phyloP scores from a whole-genome alignment of 2,888 invertebrate species.

The Stratiomys singularior region DNA sequence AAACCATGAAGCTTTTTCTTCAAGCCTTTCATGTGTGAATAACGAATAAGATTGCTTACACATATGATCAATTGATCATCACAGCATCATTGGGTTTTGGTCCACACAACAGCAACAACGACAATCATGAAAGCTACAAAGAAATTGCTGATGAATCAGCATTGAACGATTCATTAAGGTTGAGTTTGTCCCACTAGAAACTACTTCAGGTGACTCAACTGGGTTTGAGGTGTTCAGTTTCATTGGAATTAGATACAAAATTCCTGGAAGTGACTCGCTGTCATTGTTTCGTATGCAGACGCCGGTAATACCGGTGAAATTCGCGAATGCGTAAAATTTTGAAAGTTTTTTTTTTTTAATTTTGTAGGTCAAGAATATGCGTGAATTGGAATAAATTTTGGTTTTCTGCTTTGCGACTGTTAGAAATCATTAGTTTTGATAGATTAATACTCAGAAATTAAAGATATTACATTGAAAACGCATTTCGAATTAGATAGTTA shows the following conservation, averaged over 20 bases:
- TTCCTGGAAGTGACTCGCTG: neutral
- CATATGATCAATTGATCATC: neutral
- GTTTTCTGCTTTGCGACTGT: too few species aligned
- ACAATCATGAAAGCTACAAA: too few species aligned
- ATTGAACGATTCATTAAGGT: neutral
- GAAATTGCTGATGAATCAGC: constrained; percentile 11
- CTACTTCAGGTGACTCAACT: neutral
- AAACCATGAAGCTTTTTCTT: neutral
- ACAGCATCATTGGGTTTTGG: neutral
- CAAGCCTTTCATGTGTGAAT: too few species aligned
- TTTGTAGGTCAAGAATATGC: too few species aligned
- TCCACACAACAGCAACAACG: too few species aligned
- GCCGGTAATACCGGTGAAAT: constrained; percentile 5
- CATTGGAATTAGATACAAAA: neutral
- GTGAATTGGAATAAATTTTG: too few species aligned
- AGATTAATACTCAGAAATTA: too few species aligned
- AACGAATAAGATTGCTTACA: neutral
- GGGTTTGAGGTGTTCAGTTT: neutral
- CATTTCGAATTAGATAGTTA: too few species aligned
- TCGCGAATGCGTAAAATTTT: neutral
- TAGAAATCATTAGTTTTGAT: too few species aligned
- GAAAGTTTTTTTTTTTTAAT: too few species aligned
- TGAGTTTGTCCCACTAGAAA: neutral
- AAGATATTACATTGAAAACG: too few species aligned
- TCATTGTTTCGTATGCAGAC: constrained; percentile 6